Evolutionary conservation across 1,140 invertebrate genomes (phyloP), one percentile per base, ranked within the genome.

Genomic region (Sinella curviseta): DNA sequence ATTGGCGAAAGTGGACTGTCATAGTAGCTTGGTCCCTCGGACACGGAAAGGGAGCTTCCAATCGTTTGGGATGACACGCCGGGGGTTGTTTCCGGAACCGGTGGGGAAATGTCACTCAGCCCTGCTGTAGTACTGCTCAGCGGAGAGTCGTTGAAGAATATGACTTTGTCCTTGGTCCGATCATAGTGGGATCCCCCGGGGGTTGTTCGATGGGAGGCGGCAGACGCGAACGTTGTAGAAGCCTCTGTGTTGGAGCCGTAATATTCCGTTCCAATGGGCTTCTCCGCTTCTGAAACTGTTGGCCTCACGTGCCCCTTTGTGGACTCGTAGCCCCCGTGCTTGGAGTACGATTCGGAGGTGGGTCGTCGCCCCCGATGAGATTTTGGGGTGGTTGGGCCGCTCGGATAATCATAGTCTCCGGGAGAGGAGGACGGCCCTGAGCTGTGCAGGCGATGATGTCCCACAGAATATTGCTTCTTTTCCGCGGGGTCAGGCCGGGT

Each of bases 101-200:
- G 31, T 8, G 24, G 26, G 14, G 24, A 14, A 26, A 60, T n/a
- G 24, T 60, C 57, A 30, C 8, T 8, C 26, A 33, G 8, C 8
- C 14, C 28, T 8, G 65, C 65, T 70, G n/a, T 4, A 16, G 65
- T 3, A 14, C 65, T 33, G n/a, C 31, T 24, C 24, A 31, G 65
- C 24, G 65, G 65, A 70, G 3, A 17, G n/a, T 70, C 65, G 8
- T 70, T 70, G 24, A 12, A 70, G 24, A 70, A 70, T 31, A 70
- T n/a, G 12, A 70, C 65, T 3, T 33, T 3, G n/a, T 70, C 65
- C 28, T 75, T 75, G 8, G 74, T 75, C 36, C 74, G 34, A 30
- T 75, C 74, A 54, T 75, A 75, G 74, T 75, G 74, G n/a, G 65
- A 70, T 8, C 65, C 65, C 8, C 39, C 20, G 2, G 65, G 1